Base-by-base conservation (phyloP, 2,113 vertebrate genomes). In the Bos javanicus region DNA sequence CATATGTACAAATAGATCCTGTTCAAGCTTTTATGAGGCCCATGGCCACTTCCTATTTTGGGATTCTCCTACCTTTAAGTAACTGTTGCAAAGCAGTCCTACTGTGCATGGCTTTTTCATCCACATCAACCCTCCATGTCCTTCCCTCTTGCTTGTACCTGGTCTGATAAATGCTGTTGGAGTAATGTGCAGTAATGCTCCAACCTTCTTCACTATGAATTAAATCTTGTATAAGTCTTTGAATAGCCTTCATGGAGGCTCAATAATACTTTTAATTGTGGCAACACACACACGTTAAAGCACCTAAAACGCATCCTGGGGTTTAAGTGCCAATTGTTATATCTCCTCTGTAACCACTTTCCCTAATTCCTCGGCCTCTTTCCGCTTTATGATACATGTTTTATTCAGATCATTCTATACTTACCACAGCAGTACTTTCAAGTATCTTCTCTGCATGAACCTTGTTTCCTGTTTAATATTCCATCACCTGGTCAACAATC, bases 261-360 rank as follows among this genome's bases (percentile, higher is more conserved):
- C 57, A 88, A 50, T 14, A 62, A 26, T 96, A 23, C 8, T 36
- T 97, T 95, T 59, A 96, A 87, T 74, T 90, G 46, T 76, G 59
- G 57, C n/a, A 64, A 3, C 13, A 1, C 39, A 6, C 30, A n/a
- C 21, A 11, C 16, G 0, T 74, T 80, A 92, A 64, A 90, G 88
- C 23, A 84, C 28, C 59, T 67, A 56, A 81, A 59, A 96, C 1
- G 67, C 48, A 88, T 25, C 15, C 13, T 23, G 2, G 3, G 17
- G 4, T 83, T 76, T 43, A 90, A 84, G 33, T 33, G 11, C 7
- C 12, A 17, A 1, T n/a, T n/a, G 2, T 3, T 43, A 16, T 2
- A 46, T 83, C 7, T 84, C 30, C 12, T 80, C 3, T 46, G 19
- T 28, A 81, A 83, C 15, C 8, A 64, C 43, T 78, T 78, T 12